Evolutionary conservation across 2,888 invertebrate species (phyloP), one percentile per base, ranked within the genome.

Genomic region (Phasia obesa): DNA sequence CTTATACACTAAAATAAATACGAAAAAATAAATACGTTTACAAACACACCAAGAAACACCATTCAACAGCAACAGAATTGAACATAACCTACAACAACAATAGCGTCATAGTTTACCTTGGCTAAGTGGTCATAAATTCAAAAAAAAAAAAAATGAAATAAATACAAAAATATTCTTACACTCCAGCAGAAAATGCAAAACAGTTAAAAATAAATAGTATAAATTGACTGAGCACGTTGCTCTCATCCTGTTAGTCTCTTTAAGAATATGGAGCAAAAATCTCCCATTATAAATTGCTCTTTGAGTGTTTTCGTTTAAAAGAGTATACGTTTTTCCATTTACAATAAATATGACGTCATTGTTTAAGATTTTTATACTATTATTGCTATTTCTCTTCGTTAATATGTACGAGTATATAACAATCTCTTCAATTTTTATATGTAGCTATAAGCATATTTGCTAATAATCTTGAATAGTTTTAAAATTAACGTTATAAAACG

Each of bases 21-120:
- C 21, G 17, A 4, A 31, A 17, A n/a, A 1, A 17, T 7, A 47
- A 6, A 47, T 17, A 44, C 44, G 5, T 5, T 7, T 17, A 47
- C 15, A 2, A 2, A 42, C 38, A 42, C 38, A n/a, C n/a, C 5
- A 13, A 1, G 15, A 42, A 42, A n/a, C 1, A 42, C 15, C 5
- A 42, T n/a, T 13, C 38, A 42, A 42, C 15, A 62, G 15, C 17
- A 51, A 42, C 51, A 38, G 47, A 19, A 42, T 7, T 31, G 19
- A 74, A 59, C 57, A 75, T 60, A 74, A 73, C 62, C 60, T 62
- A 57, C 57, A 83, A 83, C 75, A 82, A 83, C 65, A 79, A 75
- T 70, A 79, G 59, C 85, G 84, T 85, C 85, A 85, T 77, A 81
- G 75, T 81, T 85, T 78, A 76, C 85, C 81, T 85, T 84, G 85